These are phyloP conservation scores for Prionailurus bengalensis DNA, from an alignment of 2,113 vertebrate species.

Conservation along the genomic window DNA sequence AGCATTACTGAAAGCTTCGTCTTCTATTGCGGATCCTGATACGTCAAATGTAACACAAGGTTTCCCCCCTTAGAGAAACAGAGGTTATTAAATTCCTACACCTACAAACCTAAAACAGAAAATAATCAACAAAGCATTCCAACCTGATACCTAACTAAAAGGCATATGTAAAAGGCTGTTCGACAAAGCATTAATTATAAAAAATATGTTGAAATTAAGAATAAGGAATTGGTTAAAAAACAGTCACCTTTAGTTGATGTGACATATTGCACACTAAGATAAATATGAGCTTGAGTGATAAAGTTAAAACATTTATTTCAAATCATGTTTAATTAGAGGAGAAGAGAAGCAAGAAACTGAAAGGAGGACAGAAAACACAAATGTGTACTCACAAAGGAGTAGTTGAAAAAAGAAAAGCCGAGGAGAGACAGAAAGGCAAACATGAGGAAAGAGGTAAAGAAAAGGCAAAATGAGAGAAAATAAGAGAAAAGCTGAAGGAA, in stretches of 20 bases:
- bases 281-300: neutral
- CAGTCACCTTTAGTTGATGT: neutral
- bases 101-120: neutral
- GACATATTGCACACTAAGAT: neutral
- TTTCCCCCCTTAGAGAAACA: neutral
- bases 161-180: neutral
- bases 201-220: neutral
- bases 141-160: constrained; percentile 8
- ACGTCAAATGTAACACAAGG: neutral
- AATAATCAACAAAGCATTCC: neutral
- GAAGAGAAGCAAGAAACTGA: neutral
- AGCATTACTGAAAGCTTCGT: neutral
- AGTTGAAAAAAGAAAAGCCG: neutral
- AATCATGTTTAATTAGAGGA: neutral
- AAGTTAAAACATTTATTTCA: neutral
- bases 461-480: neutral
- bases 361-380: neutral
- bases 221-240: neutral
- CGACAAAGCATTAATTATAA: neutral
- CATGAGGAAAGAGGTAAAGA: neutral
- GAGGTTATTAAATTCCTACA: neutral
- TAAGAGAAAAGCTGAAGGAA: neutral
- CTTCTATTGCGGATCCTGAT: neutral
- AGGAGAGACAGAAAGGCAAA: neutral
- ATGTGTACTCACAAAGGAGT: neutral